Percentiles rank a stretch among this genome's conserved stretches.
Evolutionary conservation across 2,888 invertebrate genomes (phyloP).

Genomic region (Epirrita christyi): DNA sequence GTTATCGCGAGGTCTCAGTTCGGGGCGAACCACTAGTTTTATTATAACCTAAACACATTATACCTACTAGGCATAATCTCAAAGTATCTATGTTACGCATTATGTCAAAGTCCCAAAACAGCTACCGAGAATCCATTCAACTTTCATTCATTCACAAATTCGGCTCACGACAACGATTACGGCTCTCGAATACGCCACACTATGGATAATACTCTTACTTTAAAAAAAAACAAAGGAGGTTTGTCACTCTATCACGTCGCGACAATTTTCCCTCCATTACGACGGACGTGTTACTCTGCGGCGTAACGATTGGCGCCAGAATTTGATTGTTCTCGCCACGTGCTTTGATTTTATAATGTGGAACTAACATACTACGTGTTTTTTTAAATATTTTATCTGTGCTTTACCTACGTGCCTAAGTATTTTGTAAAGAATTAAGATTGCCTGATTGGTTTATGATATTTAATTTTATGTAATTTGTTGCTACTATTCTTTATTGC

Average conservation of each 20-base stretch:
- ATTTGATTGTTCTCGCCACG: constrained; percentile 67
- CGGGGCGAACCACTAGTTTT: no score
- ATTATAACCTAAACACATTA: no score
- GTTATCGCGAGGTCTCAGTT: no score
- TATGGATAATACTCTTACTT: constrained; percentile 73
- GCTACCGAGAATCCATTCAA: constrained; percentile 46
- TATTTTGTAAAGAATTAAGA: no score
- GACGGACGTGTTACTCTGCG: constrained; percentile 74
- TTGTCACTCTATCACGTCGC: constrained; percentile 68
- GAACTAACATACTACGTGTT: constrained; percentile 27
- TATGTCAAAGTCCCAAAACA: background rate
- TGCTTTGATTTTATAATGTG: constrained; percentile 42
- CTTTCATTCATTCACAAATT: constrained; percentile 60
- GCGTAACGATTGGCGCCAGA: constrained; percentile 71
- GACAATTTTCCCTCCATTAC: constrained; percentile 78
- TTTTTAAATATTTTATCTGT: constrained; percentile 16
- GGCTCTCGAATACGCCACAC: constrained; percentile 70
- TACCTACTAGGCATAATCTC: no score
- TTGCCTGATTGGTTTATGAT: no score
- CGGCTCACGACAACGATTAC: constrained; percentile 58
- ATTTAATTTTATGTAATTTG: no score
- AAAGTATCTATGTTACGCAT: background rate
- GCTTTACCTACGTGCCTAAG: background rate
- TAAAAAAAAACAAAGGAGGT: constrained; percentile 50
- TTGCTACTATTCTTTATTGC: no score